Evolutionary conservation across 2,797 vertebrate species (phyloP).

Genomic region (Acipenser transmontanus): DNA sequence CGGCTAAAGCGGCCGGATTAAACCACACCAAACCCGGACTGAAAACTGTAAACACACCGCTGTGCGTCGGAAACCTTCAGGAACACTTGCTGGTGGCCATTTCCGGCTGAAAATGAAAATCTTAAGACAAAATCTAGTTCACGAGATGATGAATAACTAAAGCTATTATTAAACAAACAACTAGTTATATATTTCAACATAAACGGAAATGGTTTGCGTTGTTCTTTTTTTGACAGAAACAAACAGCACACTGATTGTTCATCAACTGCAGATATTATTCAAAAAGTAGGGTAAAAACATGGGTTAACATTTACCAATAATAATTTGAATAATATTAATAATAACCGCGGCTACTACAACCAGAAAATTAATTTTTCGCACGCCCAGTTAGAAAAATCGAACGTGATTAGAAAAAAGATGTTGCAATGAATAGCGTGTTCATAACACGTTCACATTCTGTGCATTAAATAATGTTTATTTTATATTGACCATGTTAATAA

Average conservation of each 20-base stretch:
- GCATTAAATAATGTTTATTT: neutral
- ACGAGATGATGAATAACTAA: neutral
- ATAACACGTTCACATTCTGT: slow-evolving; percentile 6
- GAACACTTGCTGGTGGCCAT: neutral
- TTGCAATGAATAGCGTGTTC: slow-evolving; percentile 5
- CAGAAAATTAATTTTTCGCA: slow-evolving; percentile 7
- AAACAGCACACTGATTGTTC: slow-evolving; percentile 3
- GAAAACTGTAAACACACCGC: slow-evolving; percentile 11
- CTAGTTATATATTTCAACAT: neutral
- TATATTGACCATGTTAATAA: neutral
- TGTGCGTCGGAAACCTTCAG: neutral
- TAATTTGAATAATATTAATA: neutral
- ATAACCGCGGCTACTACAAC: neutral
- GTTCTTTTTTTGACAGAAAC: slow-evolving; percentile 14
- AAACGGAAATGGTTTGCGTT: neutral
- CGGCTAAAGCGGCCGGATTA: slow-evolving; percentile 35
- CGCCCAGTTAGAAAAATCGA: slow-evolving; percentile 8
- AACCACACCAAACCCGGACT: slow-evolving; percentile 37
- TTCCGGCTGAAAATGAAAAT: neutral
- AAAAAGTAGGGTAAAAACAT: neutral
- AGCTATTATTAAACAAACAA: neutral
- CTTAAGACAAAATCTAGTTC: neutral
- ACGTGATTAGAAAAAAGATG: slow-evolving; percentile 8
- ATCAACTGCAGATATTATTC: slow-evolving; percentile 4
- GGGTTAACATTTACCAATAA: neutral